Percentiles rank a stretch among this genome's conserved stretches.
These are phyloP conservation scores for Furnarius figulus DNA, from an alignment of 2,113 vertebrate genomes.

Conservation along the genomic window DNA sequence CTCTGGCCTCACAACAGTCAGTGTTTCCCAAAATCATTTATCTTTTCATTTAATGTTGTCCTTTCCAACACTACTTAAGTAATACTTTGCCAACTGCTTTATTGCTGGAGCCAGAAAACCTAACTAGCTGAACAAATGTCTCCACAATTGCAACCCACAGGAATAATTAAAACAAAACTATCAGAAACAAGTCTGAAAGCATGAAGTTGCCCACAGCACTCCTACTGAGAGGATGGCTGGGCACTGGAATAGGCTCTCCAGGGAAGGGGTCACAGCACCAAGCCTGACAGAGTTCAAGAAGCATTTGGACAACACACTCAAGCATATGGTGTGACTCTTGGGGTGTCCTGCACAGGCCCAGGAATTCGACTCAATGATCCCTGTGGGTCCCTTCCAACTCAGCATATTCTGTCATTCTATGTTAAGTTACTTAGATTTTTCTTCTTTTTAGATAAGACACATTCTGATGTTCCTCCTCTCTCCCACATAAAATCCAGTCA, in stretches of 20 bases:
- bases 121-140: not conserved
- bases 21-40: not conserved
- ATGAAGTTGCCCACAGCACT: not conserved
- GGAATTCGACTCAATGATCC: not conserved
- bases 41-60: not conserved
- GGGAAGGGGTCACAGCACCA: not conserved
- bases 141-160: not conserved
- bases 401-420: not conserved
- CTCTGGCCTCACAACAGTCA: not conserved
- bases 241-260: not conserved
- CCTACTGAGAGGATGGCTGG: not conserved
- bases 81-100: not conserved
- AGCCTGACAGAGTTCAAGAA: not conserved
- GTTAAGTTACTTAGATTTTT: not conserved
- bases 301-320: not conserved
- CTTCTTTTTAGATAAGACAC: not conserved
- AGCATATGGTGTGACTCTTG: not conserved
- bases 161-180: not conserved
- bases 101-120: not conserved
- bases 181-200: not conserved
- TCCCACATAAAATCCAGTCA: not conserved
- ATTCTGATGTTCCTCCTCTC: not conserved
- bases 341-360: no score
- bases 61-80: not conserved
- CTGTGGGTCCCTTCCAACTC: not conserved